Evolutionary conservation across 1,140 invertebrate genomes (phyloP).

Genomic region (Pseudoatta argentina): DNA sequence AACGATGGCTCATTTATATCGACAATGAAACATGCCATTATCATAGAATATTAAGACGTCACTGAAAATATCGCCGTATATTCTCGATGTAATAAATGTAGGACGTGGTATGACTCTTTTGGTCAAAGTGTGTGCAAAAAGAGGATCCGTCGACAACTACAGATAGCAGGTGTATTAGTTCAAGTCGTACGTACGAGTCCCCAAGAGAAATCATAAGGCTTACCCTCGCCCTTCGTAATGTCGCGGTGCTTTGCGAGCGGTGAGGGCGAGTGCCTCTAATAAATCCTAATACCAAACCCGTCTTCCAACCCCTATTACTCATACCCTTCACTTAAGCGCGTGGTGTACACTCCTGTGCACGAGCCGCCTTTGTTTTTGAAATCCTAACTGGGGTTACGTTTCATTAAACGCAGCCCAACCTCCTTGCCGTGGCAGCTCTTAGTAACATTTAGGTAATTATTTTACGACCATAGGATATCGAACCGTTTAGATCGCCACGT

Average conservation of each 20-base stretch:
- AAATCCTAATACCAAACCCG: conserved; percentile 85
- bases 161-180: conserved; percentile 84
- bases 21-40: conserved; percentile 5
- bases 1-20: not conserved
- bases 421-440: conserved; percentile 14
- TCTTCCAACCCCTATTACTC: conserved; percentile 79
- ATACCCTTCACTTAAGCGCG: conserved; percentile 78
- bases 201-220: conserved; percentile 85
- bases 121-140: not conserved
- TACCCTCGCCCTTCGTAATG: conserved; percentile 78
- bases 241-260: conserved; percentile 64
- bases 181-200: conserved; percentile 80
- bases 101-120: conserved; percentile 1
- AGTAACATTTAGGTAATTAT: conserved; percentile 69
- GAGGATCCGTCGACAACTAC: conserved; percentile 64
- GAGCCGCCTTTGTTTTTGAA: conserved; percentile 71
- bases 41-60: not conserved
- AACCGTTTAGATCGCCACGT: conserved; percentile 54
- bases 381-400: conserved; percentile 68
- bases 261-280: conserved; percentile 81
- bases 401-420: conserved; percentile 68
- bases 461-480: conserved; percentile 46
- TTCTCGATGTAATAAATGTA: conserved; percentile 52
- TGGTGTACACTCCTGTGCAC: conserved; percentile 56
- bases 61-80: conserved; percentile 19